phyloP scores from a whole-genome alignment of 1,140 invertebrate genomes.

The Zaprionus gabonicus region DNA sequence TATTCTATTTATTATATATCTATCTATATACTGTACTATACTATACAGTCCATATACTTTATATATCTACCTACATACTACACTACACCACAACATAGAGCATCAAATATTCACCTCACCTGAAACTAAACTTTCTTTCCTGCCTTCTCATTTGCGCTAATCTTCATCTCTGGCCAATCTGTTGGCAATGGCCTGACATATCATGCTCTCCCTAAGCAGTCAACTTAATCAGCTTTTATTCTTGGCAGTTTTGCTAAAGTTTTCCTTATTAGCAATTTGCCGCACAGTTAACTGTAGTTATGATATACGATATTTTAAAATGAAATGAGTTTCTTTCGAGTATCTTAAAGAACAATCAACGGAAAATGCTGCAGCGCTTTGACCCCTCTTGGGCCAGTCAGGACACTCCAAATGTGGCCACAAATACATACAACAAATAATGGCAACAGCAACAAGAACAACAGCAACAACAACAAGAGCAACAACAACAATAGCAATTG shows the following conservation, averaged over 20 bases:
- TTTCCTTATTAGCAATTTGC: slow-evolving; percentile 69
- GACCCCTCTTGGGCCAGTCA: neutral
- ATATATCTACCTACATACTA: no score
- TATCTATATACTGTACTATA: no score
- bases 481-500: slow-evolving; percentile 26
- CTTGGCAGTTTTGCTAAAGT: slow-evolving; percentile 2
- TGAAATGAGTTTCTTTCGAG: slow-evolving; percentile 16
- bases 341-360: slow-evolving; percentile 9
- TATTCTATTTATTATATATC: no score
- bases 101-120: neutral
- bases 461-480: slow-evolving; percentile 33
- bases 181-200: slow-evolving; percentile 25
- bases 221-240: slow-evolving; percentile 49
- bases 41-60: no score
- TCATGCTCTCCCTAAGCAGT: slow-evolving; percentile 41
- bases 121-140: neutral
- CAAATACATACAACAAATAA: slow-evolving; percentile 2
- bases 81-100: neutral
- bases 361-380: neutral
- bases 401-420: slow-evolving; percentile 15
- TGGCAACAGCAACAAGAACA: slow-evolving; percentile 9
- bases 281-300: slow-evolving; percentile 28
- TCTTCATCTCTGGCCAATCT: slow-evolving; percentile 4
- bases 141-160: slow-evolving; percentile 1
- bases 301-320: slow-evolving; percentile 56